Evolutionary conservation across 2,113 vertebrate species (phyloP).

Genomic region (Lathamus discolor): DNA sequence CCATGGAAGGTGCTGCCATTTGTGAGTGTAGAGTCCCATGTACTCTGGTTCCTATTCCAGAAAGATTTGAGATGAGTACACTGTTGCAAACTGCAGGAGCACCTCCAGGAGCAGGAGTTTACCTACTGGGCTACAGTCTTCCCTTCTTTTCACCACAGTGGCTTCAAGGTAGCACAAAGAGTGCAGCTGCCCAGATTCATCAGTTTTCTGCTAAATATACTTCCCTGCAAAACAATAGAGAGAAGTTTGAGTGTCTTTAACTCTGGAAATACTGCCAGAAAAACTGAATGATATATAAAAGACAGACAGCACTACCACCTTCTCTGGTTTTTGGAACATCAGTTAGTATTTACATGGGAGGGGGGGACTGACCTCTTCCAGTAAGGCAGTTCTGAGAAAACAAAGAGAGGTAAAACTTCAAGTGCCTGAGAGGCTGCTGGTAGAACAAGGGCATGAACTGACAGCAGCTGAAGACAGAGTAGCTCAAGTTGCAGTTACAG

Average conservation of each 20-base stretch:
- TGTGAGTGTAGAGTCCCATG: not conserved
- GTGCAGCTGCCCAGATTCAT: not conserved
- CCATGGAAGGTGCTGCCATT: not conserved
- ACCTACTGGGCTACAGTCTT: not conserved
- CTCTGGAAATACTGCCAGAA: not conserved
- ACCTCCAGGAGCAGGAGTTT: not conserved
- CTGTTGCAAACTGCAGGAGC: not conserved
- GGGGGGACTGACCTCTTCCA: not conserved
- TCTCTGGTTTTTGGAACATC: not conserved
- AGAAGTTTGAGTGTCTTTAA: not conserved
- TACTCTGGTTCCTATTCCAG: not conserved
- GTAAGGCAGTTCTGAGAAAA: not conserved
- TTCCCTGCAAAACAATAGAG: not conserved
- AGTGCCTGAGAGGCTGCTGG: rapidly evolving
- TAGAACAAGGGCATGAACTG: not conserved
- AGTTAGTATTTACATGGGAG: not conserved
- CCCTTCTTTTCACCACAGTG: not conserved
- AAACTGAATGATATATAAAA: not conserved
- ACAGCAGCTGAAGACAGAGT: not conserved
- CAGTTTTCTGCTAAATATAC: not conserved
- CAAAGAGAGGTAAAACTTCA: not conserved
- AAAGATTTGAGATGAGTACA: not conserved
- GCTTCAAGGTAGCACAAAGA: not conserved
- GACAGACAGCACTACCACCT: not conserved
- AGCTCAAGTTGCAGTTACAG: not conserved